Percentiles rank a stretch among this genome's conserved stretches.
phyloP scores from a whole-genome alignment of 2,888 invertebrate species.

The Ormyrus thymus region DNA sequence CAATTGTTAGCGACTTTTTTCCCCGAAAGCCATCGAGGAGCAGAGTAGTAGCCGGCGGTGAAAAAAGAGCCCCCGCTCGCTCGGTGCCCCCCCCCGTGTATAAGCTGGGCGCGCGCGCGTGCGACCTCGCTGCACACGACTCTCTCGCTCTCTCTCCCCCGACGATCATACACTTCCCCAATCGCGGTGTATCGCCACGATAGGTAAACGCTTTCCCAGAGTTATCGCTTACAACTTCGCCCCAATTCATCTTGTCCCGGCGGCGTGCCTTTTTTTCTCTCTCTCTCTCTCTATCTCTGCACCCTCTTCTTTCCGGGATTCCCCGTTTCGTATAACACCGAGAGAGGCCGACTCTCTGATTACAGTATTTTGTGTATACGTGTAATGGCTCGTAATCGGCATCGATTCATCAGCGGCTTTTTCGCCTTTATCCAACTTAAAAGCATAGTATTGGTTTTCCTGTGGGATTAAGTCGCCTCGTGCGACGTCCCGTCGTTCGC shows the following conservation, averaged over 20 bases:
- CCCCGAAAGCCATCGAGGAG: neutral
- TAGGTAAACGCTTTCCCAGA: slow-evolving; percentile 57
- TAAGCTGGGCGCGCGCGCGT: slow-evolving; percentile 28
- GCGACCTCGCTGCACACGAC: slow-evolving; percentile 23
- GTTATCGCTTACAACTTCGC: slow-evolving; percentile 58
- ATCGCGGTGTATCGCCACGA: slow-evolving; percentile 21
- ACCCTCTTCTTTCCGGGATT: slow-evolving; percentile 18
- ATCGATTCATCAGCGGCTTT: slow-evolving; percentile 42
- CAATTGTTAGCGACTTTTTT: too few relatives aligned
- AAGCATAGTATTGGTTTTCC: neutral
- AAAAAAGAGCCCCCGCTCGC: neutral
- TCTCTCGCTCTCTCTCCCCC: slow-evolving; percentile 2
- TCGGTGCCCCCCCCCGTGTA: slow-evolving; percentile 19
- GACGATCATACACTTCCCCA: slow-evolving; percentile 13
- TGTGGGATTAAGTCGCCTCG: too few relatives aligned
- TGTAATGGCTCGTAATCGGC: slow-evolving; percentile 44
- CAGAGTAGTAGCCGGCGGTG: neutral
- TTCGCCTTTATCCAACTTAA: slow-evolving; percentile 36
- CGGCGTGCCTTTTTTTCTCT: slow-evolving; percentile 9
- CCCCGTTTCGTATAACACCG: slow-evolving; percentile 7
- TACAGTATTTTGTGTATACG: slow-evolving; percentile 16
- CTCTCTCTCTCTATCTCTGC: neutral
- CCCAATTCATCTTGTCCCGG: slow-evolving; percentile 47
- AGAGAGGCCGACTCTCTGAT: slow-evolving; percentile 17
- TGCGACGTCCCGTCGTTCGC: too few relatives aligned